These are phyloP conservation scores for Halcyon senegalensis DNA, from an alignment of 2,113 vertebrate species.

Conservation along the genomic window DNA sequence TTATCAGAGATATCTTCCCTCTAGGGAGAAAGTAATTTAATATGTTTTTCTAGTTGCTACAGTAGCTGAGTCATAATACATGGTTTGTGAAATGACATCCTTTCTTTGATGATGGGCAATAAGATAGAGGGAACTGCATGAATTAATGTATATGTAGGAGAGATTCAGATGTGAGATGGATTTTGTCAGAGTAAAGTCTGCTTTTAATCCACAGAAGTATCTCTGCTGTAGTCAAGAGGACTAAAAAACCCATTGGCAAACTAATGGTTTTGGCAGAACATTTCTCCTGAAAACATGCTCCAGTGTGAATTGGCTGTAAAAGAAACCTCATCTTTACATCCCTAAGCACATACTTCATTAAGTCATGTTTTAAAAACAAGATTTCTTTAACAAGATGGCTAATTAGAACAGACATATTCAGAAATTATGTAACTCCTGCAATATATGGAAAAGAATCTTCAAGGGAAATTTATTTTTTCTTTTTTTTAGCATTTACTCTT, in stretches of 20 bases:
- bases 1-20: constrained; percentile 26
- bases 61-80: constrained; percentile 54
- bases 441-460: neutral
- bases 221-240: neutral
- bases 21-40: constrained; percentile 41
- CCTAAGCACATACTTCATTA: neutral
- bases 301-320: neutral
- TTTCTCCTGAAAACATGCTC: neutral
- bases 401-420: neutral
- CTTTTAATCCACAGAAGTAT: constrained; percentile 15
- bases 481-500: neutral
- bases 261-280: constrained; percentile 28
- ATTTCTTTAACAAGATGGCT: neutral
- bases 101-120: constrained; percentile 26
- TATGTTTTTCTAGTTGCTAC: constrained; percentile 37
- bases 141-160: neutral
- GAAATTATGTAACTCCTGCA: neutral
- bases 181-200: constrained; percentile 2
- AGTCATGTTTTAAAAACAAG: neutral
- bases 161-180: neutral
- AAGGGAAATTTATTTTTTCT: neutral
- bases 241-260: neutral
- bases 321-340: neutral
- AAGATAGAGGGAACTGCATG: constrained; percentile 15
- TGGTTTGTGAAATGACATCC: constrained; percentile 48